These are phyloP conservation scores for Parelbella ahira DNA, from an alignment of 2,888 invertebrate species.

Conservation along the genomic window DNA sequence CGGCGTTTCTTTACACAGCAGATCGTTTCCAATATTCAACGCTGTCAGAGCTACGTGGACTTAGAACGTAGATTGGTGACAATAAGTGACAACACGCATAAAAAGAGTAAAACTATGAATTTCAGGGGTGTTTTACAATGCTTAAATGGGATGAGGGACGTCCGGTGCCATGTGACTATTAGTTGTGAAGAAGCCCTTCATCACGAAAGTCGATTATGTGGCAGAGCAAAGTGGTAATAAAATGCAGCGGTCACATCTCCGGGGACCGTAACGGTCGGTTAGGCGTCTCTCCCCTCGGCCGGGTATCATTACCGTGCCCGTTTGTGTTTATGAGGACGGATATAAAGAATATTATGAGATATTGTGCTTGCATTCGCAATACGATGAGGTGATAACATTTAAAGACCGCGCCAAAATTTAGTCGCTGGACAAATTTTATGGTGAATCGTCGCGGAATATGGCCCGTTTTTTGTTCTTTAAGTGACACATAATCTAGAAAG, in stretches of 20 bases:
- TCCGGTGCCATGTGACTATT: slow-evolving; percentile 58
- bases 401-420: slow-evolving; percentile 55
- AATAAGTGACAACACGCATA: neutral
- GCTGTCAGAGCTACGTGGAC: too few species aligned
- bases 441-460: too few species aligned
- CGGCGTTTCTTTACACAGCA: too few species aligned
- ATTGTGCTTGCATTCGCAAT: slow-evolving; percentile 68
- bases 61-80: too few species aligned
- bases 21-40: too few species aligned
- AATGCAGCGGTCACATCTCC: slow-evolving; percentile 81
- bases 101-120: slow-evolving; percentile 21
- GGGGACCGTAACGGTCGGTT: slow-evolving; percentile 73
- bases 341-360: slow-evolving; percentile 80
- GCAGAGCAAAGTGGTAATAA: slow-evolving; percentile 79
- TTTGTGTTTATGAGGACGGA: slow-evolving; percentile 76
- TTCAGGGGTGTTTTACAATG: slow-evolving; percentile 30
- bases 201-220: slow-evolving; percentile 79
- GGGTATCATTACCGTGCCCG: slow-evolving; percentile 74
- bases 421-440: slow-evolving; percentile 56
- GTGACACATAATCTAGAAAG: too few species aligned
- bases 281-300: slow-evolving; percentile 65
- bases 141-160: slow-evolving; percentile 30
- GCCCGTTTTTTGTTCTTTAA: too few species aligned
- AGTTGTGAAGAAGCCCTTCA: slow-evolving; percentile 69
- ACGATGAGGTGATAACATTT: slow-evolving; percentile 74